phyloP scores from a whole-genome alignment of 2,113 vertebrate species.

The Alligator sinensis region DNA sequence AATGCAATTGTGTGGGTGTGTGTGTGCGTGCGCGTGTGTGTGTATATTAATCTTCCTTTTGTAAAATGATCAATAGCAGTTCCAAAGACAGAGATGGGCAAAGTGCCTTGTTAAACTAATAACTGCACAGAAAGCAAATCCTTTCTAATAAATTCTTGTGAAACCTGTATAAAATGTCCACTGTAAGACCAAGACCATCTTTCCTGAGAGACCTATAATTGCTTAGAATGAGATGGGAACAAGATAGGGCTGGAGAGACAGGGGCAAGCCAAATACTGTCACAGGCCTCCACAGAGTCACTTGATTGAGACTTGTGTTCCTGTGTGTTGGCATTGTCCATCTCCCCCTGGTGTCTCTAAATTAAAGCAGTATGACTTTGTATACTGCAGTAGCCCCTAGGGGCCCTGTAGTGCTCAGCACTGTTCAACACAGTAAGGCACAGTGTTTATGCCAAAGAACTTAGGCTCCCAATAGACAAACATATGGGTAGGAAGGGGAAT shows the following conservation, averaged over 20 bases:
- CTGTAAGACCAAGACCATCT: slow-evolving; percentile 17
- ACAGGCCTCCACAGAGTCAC: slow-evolving; percentile 14
- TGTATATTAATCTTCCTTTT: background rate
- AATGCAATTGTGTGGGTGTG: background rate
- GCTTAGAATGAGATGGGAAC: slow-evolving; percentile 30
- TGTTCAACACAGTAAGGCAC: slow-evolving; percentile 49
- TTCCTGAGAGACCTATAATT: slow-evolving; percentile 65
- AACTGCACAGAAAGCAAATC: slow-evolving; percentile 57
- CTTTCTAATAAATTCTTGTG: slow-evolving; percentile 58
- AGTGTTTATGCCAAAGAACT: slow-evolving; percentile 22
- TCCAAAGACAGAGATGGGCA: slow-evolving; percentile 7
- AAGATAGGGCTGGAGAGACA: background rate
- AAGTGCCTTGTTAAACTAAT: slow-evolving; percentile 63
- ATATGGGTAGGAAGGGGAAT: background rate
- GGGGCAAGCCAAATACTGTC: background rate
- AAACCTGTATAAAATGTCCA: slow-evolving; percentile 59
- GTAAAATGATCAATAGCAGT: slow-evolving; percentile 41
- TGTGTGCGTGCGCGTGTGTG: background rate
- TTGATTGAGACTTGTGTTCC: slow-evolving; percentile 55
- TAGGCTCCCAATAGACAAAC: background rate
- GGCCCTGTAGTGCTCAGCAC: slow-evolving; percentile 17
- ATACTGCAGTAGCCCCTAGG: slow-evolving; percentile 48
- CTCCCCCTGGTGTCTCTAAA: slow-evolving; percentile 21
- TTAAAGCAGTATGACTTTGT: slow-evolving; percentile 44
- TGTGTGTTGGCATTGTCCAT: background rate